phyloP scores from a whole-genome alignment of 2,797 vertebrate genomes.

The Coluber constrictor region DNA sequence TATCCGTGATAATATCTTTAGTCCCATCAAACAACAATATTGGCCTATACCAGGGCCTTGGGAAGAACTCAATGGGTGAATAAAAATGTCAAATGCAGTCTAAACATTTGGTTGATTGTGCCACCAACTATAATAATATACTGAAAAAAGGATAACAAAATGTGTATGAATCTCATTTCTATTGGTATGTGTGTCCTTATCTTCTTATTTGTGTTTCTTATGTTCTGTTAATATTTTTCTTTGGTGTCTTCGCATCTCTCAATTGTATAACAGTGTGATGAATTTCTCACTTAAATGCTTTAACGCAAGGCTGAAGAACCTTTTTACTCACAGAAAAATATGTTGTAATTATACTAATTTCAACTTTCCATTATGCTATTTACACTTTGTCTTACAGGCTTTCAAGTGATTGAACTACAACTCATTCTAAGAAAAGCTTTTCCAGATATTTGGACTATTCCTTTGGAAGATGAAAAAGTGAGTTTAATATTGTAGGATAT shows the following conservation, averaged over 20 bases:
- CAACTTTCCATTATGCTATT: not conserved
- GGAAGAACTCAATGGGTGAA: not conserved
- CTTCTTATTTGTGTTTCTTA: not conserved
- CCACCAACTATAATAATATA: not conserved
- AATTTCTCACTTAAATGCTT: not conserved
- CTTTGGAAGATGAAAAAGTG: constrained; percentile 59
- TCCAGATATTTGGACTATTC: constrained; percentile 67
- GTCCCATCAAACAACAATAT: not conserved
- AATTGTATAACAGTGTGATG: not conserved
- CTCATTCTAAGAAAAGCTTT: constrained; percentile 68
- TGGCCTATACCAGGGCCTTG: not conserved
- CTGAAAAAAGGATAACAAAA: not conserved
- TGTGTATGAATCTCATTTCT: not conserved
- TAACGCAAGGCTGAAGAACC: constrained; percentile 28
- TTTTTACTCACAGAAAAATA: not conserved
- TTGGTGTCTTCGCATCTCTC: not conserved
- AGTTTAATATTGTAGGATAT: constrained; percentile 33
- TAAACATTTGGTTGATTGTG: not conserved
- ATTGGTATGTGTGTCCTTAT: not conserved
- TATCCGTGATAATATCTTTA: not conserved
- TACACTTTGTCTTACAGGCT: constrained; percentile 44
- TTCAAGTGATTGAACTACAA: constrained; percentile 66
- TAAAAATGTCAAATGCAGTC: not conserved
- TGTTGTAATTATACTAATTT: not conserved
- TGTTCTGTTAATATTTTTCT: not conserved